These are phyloP conservation scores for Xiphias gladius DNA, from an alignment of 2,113 vertebrate species.

Conservation along the genomic window DNA sequence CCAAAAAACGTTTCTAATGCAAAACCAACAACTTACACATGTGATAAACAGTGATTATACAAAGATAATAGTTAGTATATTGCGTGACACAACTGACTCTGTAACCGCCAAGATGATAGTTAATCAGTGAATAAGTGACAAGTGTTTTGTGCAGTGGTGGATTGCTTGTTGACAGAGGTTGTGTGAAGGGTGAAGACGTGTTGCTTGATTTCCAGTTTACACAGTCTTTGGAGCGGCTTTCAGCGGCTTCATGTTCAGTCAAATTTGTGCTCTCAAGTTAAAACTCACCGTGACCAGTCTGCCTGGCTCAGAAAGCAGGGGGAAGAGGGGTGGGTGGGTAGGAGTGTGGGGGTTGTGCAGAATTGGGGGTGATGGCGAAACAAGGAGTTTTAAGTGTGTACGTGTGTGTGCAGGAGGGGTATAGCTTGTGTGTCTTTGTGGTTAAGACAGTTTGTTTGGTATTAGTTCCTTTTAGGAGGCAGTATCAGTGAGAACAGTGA, in stretches of 20 bases:
- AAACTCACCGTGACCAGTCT: constrained; percentile 35
- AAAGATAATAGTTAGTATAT: constrained; percentile 52
- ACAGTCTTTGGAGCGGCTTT: constrained; percentile 49
- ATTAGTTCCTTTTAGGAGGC: constrained; percentile 52
- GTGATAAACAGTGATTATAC: constrained; percentile 59
- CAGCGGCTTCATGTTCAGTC: constrained; percentile 36
- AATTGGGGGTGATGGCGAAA: background rate
- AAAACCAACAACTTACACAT: constrained; percentile 57
- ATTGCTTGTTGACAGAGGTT: constrained; percentile 33
- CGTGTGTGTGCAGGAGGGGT: constrained; percentile 33
- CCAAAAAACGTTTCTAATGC: constrained; percentile 50
- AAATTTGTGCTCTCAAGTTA: constrained; percentile 48
- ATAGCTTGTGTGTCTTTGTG: constrained; percentile 38
- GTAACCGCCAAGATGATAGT: constrained; percentile 34
- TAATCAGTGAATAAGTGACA: constrained; percentile 31
- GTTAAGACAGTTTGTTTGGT: constrained; percentile 54
- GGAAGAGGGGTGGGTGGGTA: constrained; percentile 48
- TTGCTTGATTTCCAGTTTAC: constrained; percentile 15
- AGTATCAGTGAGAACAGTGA: constrained; percentile 43
- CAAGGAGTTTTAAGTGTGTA: background rate
- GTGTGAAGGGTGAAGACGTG: constrained; percentile 17
- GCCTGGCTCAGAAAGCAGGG: constrained; percentile 77
- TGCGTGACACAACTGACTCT: constrained; percentile 27
- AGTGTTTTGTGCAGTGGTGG: constrained; percentile 28
- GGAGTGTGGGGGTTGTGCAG: background rate